phyloP scores from a whole-genome alignment of 2,113 vertebrate genomes.

The Heterotilapia buettikoferi region DNA sequence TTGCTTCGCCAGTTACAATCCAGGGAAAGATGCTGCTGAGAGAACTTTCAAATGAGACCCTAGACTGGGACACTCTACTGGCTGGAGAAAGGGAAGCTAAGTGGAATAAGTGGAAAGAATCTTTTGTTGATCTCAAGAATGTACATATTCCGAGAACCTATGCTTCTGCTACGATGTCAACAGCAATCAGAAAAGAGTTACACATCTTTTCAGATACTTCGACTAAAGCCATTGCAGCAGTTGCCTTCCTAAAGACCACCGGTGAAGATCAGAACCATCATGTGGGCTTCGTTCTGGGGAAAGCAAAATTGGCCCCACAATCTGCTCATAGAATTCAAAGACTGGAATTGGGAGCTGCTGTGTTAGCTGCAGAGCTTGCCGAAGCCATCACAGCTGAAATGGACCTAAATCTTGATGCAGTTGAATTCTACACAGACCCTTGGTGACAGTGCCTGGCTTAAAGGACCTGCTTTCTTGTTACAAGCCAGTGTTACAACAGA shows the following conservation, averaged over 20 bases:
- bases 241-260: background rate
- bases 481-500: background rate
- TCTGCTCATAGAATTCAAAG: background rate
- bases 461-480: background rate
- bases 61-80: background rate
- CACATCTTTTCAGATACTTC: background rate
- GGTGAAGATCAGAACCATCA: background rate
- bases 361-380: background rate
- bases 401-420: background rate
- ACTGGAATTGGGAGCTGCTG: background rate
- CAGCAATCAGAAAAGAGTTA: background rate
- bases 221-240: background rate
- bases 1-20: rapidly evolving
- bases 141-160: rapidly evolving
- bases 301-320: background rate
- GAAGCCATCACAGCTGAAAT: background rate
- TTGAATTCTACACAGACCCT: background rate
- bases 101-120: background rate
- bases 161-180: background rate
- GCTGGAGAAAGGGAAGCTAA: background rate
- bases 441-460: background rate
- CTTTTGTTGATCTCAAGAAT: background rate
- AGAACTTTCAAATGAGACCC: background rate
- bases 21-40: background rate
- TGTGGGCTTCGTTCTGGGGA: background rate